These are phyloP conservation scores for Morinoia aosen DNA, from an alignment of 2,888 invertebrate genomes.

Conservation along the genomic window DNA sequence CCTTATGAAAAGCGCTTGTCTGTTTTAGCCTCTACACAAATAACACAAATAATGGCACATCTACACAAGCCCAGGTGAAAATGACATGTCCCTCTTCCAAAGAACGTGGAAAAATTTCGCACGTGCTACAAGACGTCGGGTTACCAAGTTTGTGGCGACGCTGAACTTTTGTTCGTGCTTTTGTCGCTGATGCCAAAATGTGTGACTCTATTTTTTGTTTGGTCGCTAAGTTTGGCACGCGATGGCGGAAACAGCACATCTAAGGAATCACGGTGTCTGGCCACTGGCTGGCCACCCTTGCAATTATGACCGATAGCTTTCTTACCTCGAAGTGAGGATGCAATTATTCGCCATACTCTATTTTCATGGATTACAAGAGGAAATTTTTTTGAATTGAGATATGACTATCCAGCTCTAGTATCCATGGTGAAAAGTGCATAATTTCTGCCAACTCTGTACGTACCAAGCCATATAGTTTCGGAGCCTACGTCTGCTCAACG, in stretches of 20 bases:
- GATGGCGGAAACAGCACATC: background rate
- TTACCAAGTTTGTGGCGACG: background rate
- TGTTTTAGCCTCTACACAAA: background rate
- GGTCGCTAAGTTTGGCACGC: background rate
- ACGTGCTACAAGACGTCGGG: background rate
- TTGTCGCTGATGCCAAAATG: background rate
- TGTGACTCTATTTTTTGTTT: background rate
- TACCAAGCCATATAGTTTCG: background rate
- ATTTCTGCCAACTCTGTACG: background rate
- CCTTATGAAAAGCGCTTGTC: background rate
- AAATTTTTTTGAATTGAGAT: background rate
- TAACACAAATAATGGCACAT: background rate
- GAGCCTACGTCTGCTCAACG: background rate
- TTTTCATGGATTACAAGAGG: background rate
- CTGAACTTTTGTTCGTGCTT: no score
- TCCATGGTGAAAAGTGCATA: background rate
- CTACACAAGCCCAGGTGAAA: no score
- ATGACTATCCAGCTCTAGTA: background rate
- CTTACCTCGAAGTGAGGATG: background rate
- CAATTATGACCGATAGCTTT: background rate
- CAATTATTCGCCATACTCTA: background rate
- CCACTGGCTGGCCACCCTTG: background rate
- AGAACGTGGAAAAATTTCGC: background rate
- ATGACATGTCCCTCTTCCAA: background rate
- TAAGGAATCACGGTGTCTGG: background rate